These are phyloP conservation scores for Nephrotoma guestfalica DNA, from an alignment of 2,888 invertebrate species.

Conservation along the genomic window DNA sequence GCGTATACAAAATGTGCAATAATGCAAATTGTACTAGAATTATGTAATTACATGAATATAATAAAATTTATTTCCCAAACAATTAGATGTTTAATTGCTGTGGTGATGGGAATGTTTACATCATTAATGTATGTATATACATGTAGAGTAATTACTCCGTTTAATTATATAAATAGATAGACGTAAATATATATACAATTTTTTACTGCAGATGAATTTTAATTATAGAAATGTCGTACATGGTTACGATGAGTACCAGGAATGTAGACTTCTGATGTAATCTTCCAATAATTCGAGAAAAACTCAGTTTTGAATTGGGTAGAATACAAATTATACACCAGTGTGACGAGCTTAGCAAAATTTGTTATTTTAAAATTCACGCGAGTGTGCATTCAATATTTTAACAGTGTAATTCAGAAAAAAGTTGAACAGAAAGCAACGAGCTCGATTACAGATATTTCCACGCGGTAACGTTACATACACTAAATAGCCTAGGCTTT, in stretches of 20 bases:
- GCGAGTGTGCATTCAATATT: too few relatives aligned
- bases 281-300: not conserved
- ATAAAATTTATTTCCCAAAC: not conserved
- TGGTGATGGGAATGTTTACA: not conserved
- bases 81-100: not conserved
- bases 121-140: not conserved
- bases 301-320: too few relatives aligned
- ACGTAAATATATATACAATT: not conserved
- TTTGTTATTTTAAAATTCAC: too few relatives aligned
- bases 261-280: not conserved
- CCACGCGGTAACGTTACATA: too few relatives aligned
- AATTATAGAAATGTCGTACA: not conserved
- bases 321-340: too few relatives aligned
- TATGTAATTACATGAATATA: not conserved
- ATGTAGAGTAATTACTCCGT: not conserved
- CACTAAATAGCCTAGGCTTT: too few relatives aligned
- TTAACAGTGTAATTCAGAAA: too few relatives aligned
- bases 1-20: not conserved
- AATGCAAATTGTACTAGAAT: not conserved
- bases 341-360: too few relatives aligned
- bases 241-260: not conserved
- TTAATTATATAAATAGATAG: not conserved
- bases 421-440: too few relatives aligned
- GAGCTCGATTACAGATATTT: too few relatives aligned
- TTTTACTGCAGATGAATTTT: not conserved